These are phyloP conservation scores for Cheirogaleus major DNA, from an alignment of 2,797 vertebrate species.

Conservation along the genomic window DNA sequence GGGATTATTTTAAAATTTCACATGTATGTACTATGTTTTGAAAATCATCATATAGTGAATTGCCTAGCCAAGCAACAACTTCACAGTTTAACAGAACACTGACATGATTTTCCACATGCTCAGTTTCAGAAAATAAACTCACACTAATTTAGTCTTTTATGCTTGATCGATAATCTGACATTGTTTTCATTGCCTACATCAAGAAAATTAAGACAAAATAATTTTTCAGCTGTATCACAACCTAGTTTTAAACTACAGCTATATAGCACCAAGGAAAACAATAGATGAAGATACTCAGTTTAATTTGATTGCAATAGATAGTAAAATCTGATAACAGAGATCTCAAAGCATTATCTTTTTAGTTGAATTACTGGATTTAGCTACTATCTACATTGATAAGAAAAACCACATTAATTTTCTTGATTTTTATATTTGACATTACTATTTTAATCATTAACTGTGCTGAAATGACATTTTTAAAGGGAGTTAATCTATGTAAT, in stretches of 20 bases:
- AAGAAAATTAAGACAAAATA: background rate
- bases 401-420: background rate
- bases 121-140: slow-evolving; percentile 11
- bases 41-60: background rate
- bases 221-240: background rate
- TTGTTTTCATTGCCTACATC: background rate
- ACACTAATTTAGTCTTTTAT: slow-evolving; percentile 24
- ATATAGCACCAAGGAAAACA: background rate
- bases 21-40: background rate
- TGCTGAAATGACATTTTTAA: background rate
- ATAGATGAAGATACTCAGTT: background rate
- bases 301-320: background rate
- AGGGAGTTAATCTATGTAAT: background rate
- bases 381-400: background rate
- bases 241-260: background rate
- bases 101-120: background rate
- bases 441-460: slow-evolving; percentile 11
- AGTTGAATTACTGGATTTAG: background rate
- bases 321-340: background rate
- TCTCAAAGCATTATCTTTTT: background rate
- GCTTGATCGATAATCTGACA: background rate
- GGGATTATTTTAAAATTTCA: background rate
- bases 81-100: background rate
- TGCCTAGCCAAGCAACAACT: background rate
- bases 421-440: background rate